phyloP scores from a whole-genome alignment of 2,888 invertebrate species.

The Drosophila maculinotata region DNA sequence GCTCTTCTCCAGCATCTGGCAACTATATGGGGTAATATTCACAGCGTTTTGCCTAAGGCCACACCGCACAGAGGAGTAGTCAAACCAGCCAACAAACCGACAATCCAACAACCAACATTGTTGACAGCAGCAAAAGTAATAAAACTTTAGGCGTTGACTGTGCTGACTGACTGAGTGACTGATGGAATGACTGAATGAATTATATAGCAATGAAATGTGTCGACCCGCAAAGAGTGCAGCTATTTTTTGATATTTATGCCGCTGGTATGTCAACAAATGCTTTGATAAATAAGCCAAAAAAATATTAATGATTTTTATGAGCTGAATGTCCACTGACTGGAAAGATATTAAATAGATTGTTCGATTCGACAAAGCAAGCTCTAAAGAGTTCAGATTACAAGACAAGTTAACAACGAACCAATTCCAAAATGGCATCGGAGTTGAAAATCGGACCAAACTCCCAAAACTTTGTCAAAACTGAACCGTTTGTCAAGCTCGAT shows the following conservation, averaged over 20 bases:
- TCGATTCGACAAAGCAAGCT: background rate
- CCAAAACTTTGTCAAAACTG: too few species aligned
- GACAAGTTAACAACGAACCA: too few species aligned
- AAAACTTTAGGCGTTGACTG: conserved; percentile 76
- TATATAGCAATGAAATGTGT: conserved; percentile 67
- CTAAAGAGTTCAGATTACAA: background rate
- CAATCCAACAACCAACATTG: conserved; percentile 61
- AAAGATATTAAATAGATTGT: conserved; percentile 22
- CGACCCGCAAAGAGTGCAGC: conserved; percentile 40
- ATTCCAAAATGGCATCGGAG: too few species aligned
- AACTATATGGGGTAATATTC: conserved; percentile 71
- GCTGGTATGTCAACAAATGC: conserved; percentile 57
- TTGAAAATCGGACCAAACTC: too few species aligned
- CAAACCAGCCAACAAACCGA: conserved; percentile 41
- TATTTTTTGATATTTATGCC: conserved; percentile 51
- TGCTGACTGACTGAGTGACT: conserved; percentile 49
- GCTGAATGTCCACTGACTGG: conserved; percentile 20
- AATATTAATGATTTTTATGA: conserved; percentile 61
- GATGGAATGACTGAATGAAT: conserved; percentile 53
- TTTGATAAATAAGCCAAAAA: conserved; percentile 41
- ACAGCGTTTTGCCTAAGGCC: conserved; percentile 69
- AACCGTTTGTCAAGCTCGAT: too few species aligned
- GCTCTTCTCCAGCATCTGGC: conserved; percentile 39
- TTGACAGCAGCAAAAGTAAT: conserved; percentile 76
- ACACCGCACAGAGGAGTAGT: conserved; percentile 26